Conservation (phyloP, 2,113 vertebrate genomes). For the Malurus alboscapulatus region DNA sequence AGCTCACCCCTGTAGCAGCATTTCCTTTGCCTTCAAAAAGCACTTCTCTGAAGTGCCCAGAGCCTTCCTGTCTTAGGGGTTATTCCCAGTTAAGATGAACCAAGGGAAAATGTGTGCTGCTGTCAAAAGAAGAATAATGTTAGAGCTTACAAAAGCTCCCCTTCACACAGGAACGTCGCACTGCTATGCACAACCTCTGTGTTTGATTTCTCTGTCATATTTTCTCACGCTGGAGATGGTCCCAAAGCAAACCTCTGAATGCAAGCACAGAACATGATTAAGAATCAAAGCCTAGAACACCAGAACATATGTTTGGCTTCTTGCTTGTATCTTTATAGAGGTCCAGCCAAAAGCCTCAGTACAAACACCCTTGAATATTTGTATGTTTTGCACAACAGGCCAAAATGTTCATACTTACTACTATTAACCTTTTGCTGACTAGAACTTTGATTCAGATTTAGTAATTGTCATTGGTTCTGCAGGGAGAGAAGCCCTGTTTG, state of each 20-base stretch:
- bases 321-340: background rate
- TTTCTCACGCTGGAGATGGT: constrained; percentile 50
- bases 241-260: constrained; percentile 45
- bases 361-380: constrained; percentile 14
- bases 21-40: constrained; percentile 48
- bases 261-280: constrained; percentile 27
- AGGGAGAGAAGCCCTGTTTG: background rate
- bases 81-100: constrained; percentile 52
- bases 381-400: background rate
- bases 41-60: constrained; percentile 28
- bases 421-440: constrained; percentile 13
- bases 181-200: background rate
- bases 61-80: constrained; percentile 37
- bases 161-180: background rate
- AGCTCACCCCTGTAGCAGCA: background rate
- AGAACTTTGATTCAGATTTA: background rate
- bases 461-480: background rate
- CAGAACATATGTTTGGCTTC: constrained; percentile 54
- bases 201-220: constrained; percentile 44
- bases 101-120: constrained; percentile 22
- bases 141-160: constrained; percentile 32
- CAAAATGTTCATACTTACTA: background rate
- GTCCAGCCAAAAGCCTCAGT: constrained; percentile 14
- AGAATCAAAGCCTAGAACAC: constrained; percentile 53
- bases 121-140: constrained; percentile 52